Percentiles rank a stretch among this genome's conserved stretches.
Evolutionary conservation across 2,113 vertebrate species (phyloP).

Genomic region (Chaetura pelagica): DNA sequence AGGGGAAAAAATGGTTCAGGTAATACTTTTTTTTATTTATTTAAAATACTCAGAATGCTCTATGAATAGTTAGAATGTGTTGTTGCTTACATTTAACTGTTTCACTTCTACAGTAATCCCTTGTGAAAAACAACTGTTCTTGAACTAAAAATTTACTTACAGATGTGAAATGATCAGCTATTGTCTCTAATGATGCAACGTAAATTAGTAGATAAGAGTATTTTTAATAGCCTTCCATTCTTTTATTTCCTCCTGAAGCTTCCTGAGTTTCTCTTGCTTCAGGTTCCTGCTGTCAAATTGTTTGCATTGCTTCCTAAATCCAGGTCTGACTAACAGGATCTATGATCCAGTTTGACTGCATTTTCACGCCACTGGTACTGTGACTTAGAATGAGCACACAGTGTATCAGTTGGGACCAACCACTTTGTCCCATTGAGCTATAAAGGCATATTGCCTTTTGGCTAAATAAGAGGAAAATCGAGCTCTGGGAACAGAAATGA

Average conservation of each 20-base stretch:
- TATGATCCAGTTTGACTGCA: neutral
- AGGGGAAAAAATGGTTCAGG: slow-evolving; percentile 99
- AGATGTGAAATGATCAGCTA: neutral
- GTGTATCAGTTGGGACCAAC: neutral
- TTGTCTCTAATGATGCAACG: fast-evolving
- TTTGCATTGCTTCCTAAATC: neutral
- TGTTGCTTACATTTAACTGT: neutral
- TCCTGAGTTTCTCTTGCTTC: neutral
- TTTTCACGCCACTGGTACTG: neutral
- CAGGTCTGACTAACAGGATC: neutral
- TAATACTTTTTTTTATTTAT: slow-evolving; percentile 59
- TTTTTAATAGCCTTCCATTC: neutral
- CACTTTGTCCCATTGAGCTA: neutral
- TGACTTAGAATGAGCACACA: fast-evolving
- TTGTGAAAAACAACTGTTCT: neutral
- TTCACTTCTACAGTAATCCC: neutral
- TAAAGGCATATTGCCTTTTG: neutral
- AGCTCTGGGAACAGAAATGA: neutral
- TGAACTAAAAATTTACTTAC: neutral
- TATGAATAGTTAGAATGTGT: neutral
- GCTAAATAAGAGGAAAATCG: neutral
- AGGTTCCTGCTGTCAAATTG: neutral
- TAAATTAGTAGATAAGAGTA: neutral
- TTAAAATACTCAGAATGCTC: neutral
- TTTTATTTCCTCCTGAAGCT: neutral